Evolutionary conservation across 2,113 vertebrate species (phyloP).

Genomic region (Hypomesus transpacificus): DNA sequence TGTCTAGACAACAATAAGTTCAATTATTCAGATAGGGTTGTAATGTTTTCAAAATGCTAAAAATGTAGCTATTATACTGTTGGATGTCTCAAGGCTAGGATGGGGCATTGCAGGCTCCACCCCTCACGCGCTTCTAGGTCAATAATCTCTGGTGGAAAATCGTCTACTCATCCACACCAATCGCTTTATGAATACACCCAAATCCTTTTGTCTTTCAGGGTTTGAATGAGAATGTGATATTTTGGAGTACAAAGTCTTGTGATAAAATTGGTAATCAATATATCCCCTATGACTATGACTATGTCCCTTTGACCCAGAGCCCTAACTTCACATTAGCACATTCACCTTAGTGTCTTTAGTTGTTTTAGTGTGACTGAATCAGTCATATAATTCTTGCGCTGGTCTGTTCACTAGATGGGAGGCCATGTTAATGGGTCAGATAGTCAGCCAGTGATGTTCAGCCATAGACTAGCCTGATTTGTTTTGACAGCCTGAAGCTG

Average conservation of each 20-base stretch:
- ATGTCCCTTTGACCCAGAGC: too few relatives aligned
- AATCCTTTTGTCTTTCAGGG: slow-evolving; percentile 43
- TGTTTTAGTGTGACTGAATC: too few relatives aligned
- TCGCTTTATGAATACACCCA: slow-evolving; percentile 36
- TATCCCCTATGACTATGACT: too few relatives aligned
- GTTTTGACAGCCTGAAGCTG: slow-evolving; percentile 55
- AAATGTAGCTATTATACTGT: slow-evolving; percentile 44
- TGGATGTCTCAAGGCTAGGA: slow-evolving; percentile 43
- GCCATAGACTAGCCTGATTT: slow-evolving; percentile 42
- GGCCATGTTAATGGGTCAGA: slow-evolving; percentile 36
- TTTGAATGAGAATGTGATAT: slow-evolving; percentile 24
- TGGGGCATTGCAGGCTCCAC: slow-evolving; percentile 42
- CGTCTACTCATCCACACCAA: slow-evolving; percentile 57
- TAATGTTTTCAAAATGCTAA: slow-evolving; percentile 29
- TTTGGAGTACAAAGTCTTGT: background rate
- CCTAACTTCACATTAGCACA: too few relatives aligned
- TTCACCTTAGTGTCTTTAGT: too few relatives aligned
- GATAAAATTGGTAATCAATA: too few relatives aligned
- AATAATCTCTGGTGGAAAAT: slow-evolving; percentile 63
- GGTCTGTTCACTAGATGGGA: too few relatives aligned
- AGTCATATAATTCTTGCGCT: too few relatives aligned
- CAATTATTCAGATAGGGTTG: slow-evolving; percentile 24
- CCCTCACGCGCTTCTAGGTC: slow-evolving; percentile 65
- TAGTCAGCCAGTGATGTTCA: slow-evolving; percentile 36
- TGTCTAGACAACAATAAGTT: background rate